Base-by-base conservation (phyloP, 2,113 vertebrate genomes). In the Pyrgilauda ruficollis region DNA sequence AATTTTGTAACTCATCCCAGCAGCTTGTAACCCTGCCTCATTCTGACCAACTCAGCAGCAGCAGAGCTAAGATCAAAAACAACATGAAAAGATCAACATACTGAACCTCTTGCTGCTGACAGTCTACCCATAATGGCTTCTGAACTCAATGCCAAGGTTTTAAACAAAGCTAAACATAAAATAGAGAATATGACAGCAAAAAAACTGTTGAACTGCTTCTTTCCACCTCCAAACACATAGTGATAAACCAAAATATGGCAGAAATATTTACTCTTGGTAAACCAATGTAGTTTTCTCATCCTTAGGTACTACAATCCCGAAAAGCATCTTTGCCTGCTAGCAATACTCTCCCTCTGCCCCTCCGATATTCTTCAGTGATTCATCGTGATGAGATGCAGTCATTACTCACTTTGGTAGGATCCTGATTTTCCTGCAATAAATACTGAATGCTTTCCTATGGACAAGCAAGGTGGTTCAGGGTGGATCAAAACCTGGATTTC, bases 221-320 rank as follows among this genome's bases (percentile, higher is more conserved):
- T 88, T 91, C 35, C 46, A 93, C 61, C 76, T 89, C 63, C 83
- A 84, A 63, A 77, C 33, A 18, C 35, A 56, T n/a, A 79, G 83
- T 31, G 52, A 94, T 97, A 97, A 97, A 87, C 66, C 70, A 93
- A 97, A 97, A 97, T 95, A 93, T 11, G 69, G 93, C 69, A 84
- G 82, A 97, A 97, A 95, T 92, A 97, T 94, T 97, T 97, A 83
- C 61, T 91, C 63, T 97, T 97, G 91, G 84, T 96, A 97, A 33
- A 39, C 58, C 62, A 77, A 14, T 80, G 83, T 59, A 90, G 69
- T 43, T 95, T 96, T 96, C 39, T 96, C 69, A 90, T 96, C 75
- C 76, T 74, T 81, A 95, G 68, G 52, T 94, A 96, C 68, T 52
- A 56, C 46, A 85, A 33, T 41, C 47, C 69, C 61, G 89, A 64